Evolutionary conservation across 2,797 vertebrate genomes (phyloP).

Genomic region (Coregonus sp.): DNA sequence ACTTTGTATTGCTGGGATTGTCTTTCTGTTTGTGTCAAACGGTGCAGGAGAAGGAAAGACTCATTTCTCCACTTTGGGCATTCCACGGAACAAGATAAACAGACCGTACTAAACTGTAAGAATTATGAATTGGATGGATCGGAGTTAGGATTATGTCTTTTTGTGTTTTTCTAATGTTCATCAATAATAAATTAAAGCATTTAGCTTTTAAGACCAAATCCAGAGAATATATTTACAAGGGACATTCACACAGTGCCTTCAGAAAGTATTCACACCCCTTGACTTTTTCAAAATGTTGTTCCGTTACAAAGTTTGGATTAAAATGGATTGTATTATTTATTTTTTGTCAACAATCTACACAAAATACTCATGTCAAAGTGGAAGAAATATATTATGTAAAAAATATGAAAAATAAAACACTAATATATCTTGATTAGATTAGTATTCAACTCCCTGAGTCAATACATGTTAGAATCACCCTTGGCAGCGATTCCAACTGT

Average conservation of each 20-base stretch:
- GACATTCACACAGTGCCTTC: conserved; percentile 27
- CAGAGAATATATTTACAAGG: conserved; percentile 37
- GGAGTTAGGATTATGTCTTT: conserved; percentile 23
- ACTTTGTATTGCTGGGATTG: conserved; percentile 56
- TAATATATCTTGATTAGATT: no score
- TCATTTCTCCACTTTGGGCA: conserved; percentile 49
- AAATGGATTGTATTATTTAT: no score
- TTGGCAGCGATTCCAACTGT: no score
- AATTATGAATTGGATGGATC: conserved; percentile 25
- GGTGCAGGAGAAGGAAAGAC: conserved; percentile 40
- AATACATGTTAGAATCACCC: no score
- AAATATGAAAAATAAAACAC: no score
- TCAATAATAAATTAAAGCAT: conserved; percentile 43
- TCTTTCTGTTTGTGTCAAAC: conserved; percentile 32
- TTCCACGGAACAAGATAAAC: conserved; percentile 56
- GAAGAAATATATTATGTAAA: no score
- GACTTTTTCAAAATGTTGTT: no score
- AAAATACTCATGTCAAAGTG: no score
- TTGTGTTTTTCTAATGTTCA: conserved; percentile 30
- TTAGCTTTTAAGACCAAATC: conserved; percentile 70
- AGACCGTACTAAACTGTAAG: conserved; percentile 23
- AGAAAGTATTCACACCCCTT: no score
- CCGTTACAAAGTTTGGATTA: no score
- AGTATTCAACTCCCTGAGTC: no score
- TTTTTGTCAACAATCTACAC: no score